Conservation (phyloP, 2,113 vertebrate species). For the Corythornis madagascariensis region DNA sequence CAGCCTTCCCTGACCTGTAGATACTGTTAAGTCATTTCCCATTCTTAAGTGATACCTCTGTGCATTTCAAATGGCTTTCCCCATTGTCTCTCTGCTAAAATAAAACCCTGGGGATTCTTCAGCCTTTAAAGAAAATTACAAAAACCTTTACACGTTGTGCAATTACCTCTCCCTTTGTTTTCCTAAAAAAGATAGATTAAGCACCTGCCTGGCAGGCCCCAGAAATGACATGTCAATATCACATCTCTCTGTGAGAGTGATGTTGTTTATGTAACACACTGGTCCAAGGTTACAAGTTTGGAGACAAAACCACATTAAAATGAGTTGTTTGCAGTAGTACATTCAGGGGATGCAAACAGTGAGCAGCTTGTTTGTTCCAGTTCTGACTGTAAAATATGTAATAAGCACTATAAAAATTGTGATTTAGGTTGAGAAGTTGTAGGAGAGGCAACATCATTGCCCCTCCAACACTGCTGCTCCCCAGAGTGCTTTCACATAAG, state of each 20-base stretch:
- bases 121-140: constrained; percentile 25
- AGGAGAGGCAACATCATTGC: not conserved
- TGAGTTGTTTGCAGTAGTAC: not conserved
- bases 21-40: not conserved
- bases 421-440: not conserved
- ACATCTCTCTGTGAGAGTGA: not conserved
- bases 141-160: constrained; percentile 8
- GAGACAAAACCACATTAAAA: not conserved
- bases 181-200: not conserved
- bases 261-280: not conserved
- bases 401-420: not conserved
- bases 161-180: constrained; percentile 44
- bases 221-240: not conserved
- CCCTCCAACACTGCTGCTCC: not conserved
- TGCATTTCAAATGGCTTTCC: constrained; percentile 11
- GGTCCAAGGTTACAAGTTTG: not conserved
- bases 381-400: not conserved
- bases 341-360: not conserved
- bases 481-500: not conserved
- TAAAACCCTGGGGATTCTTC: constrained; percentile 21
- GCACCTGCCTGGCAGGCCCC: not conserved
- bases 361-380: not conserved
- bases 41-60: not conserved
- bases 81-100: not conserved
- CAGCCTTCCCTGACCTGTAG: constrained; percentile 8